Percentiles rank a stretch among this genome's conserved stretches.
phyloP scores from a whole-genome alignment of 1,140 invertebrate species.

The Neuroterus valhalla region DNA sequence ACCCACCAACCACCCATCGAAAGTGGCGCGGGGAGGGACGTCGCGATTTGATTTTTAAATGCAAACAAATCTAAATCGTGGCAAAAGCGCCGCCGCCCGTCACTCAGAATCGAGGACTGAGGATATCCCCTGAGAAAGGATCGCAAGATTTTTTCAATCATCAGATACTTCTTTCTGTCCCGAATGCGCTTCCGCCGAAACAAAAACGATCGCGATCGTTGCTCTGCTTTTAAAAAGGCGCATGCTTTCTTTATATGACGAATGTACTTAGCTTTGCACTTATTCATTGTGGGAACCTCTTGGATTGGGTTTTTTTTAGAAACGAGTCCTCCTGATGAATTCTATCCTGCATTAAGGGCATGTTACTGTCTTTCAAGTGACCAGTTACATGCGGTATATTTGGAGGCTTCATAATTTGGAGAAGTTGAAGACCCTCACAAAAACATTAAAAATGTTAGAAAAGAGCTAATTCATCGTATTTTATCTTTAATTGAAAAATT shows the following conservation, averaged over 20 bases:
- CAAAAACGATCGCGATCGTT: constrained; percentile 3
- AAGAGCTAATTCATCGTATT: too few relatives aligned
- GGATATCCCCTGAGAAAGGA: constrained; percentile 56
- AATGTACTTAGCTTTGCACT: background rate
- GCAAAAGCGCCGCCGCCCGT: constrained; percentile 70
- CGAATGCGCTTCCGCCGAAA: background rate
- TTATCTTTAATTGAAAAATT: too few relatives aligned
- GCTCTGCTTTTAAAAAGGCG: background rate
- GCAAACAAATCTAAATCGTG: constrained; percentile 76
- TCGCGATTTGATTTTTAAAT: constrained; percentile 75
- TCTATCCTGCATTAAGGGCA: too few relatives aligned
- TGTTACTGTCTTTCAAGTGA: too few relatives aligned
- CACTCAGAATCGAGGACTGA: constrained; percentile 56
- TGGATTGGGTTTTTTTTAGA: too few relatives aligned
- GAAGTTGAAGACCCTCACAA: too few relatives aligned
- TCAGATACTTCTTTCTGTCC: constrained; percentile 42
- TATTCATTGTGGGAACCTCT: background rate
- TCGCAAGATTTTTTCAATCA: constrained; percentile 70
- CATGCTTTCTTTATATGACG: background rate
- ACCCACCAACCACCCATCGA: constrained; percentile 49
- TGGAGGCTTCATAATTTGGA: too few relatives aligned
- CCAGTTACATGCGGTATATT: too few relatives aligned
- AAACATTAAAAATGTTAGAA: too few relatives aligned
- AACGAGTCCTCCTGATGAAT: too few relatives aligned
- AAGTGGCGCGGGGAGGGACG: constrained; percentile 45